These are phyloP conservation scores for Caligus rogercresseyi DNA, from an alignment of 1,140 invertebrate genomes.

Conservation along the genomic window DNA sequence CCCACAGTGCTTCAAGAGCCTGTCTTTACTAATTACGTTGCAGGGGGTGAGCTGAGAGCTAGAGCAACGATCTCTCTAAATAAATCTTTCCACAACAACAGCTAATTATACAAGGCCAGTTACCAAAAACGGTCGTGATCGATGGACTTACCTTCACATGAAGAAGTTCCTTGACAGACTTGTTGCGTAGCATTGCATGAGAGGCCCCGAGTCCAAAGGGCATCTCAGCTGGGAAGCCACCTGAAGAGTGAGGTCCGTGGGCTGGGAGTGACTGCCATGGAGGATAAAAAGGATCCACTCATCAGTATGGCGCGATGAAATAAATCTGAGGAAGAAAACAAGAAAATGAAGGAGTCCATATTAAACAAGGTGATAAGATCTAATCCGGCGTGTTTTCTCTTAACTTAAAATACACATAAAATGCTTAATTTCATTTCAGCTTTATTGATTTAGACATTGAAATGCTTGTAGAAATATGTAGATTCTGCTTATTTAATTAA, in stretches of 20 bases:
- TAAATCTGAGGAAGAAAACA: conserved; percentile 40
- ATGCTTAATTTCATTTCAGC: too few relatives aligned
- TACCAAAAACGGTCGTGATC: too few relatives aligned
- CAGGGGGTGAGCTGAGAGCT: too few relatives aligned
- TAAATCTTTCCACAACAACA: too few relatives aligned
- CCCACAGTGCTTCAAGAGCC: too few relatives aligned
- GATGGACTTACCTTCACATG: conserved; percentile 31
- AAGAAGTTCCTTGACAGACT: conserved; percentile 47
- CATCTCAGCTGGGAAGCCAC: conserved; percentile 62
- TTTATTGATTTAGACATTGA: too few relatives aligned
- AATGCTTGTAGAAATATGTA: too few relatives aligned
- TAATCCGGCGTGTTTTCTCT: too few relatives aligned
- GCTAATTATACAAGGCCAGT: too few relatives aligned
- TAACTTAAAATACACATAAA: background rate
- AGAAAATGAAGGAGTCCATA: conserved; percentile 13
- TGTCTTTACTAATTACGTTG: too few relatives aligned
- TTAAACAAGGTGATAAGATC: background rate
- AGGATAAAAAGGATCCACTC: conserved; percentile 75
- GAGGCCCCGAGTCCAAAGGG: conserved; percentile 34
- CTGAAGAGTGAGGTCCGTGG: conserved; percentile 50
- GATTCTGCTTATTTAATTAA: too few relatives aligned
- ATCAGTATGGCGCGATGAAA: conserved; percentile 83
- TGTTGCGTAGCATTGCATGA: conserved; percentile 43
- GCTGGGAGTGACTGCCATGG: conserved; percentile 67
- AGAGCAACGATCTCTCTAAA: too few relatives aligned